Evolutionary conservation across 2,797 vertebrate genomes (phyloP), one percentile per base, ranked within the genome.

Genomic region (Pyrrhura leucotis): DNA sequence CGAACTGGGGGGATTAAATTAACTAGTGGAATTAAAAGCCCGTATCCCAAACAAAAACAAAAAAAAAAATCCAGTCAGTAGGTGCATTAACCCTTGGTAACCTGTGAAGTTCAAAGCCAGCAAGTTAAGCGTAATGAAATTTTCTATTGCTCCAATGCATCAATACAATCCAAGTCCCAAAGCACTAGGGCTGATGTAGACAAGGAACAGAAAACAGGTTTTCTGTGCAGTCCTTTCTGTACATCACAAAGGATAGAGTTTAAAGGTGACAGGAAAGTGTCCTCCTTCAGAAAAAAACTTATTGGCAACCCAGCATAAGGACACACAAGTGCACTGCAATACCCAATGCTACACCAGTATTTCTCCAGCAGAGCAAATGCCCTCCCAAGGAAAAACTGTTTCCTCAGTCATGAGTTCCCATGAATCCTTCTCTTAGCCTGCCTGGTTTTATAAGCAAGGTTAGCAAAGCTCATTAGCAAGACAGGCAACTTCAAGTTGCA

Each of bases 11-110:
- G 59, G 75, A 83, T 91, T 95, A 86, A 86, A 85, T 95, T 90
- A 94, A 92, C 94, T 20, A 61, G 40, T 18, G 8, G 75, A 89
- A 94, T 96, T 96, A 95, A 92, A 90, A 93, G 26, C 79, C 58
- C 58, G 74, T 54, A 85, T 66, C 73, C 95, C 84, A 81, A 68
- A 83, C 50, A 48, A 25, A 45, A 10, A 45, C 12, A 45, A 22
- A 45, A 85, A 5, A 5, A 28, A 88, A 85, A 35, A 59, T 22
- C 18, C 65, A 93, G 89, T 56, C 54, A 47, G 89, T 17, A 45
- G 65, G 33, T 74, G 78, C 76, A 71, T 82, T 85, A 92, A 86
- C 86, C 84, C 91, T 45, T 25, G 25, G 81, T 40, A 83, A 88
- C 67, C 67, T 63, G 51, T 51, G 33, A 29, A 51, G 39, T 29